These are phyloP conservation scores for Lymantria dispar DNA, from an alignment of 2,888 invertebrate genomes.

Conservation along the genomic window DNA sequence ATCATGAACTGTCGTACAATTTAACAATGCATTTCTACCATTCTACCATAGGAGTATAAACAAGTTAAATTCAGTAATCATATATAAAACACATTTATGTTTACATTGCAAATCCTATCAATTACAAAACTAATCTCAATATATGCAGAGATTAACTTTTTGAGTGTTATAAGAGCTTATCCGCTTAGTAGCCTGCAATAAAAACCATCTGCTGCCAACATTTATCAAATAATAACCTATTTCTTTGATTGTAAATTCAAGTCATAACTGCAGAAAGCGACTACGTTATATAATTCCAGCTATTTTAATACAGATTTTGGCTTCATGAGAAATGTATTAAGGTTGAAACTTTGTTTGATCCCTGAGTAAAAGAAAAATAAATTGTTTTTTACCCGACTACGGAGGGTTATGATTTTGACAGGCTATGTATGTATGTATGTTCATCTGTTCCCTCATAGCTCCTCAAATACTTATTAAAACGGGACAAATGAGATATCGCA, in stretches of 20 bases:
- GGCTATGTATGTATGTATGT: too few species aligned
- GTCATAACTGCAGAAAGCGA: slow-evolving; percentile 25
- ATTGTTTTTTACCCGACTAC: neutral
- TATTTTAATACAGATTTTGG: slow-evolving; percentile 15
- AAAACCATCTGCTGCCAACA: slow-evolving; percentile 34
- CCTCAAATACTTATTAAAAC: too few species aligned
- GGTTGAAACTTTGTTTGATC: neutral
- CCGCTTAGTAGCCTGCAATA: slow-evolving; percentile 26
- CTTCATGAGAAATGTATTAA: slow-evolving; percentile 7
- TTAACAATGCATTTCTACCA: too few species aligned
- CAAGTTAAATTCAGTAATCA: too few species aligned
- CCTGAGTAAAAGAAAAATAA: neutral
- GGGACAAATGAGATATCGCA: too few species aligned
- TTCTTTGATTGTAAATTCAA: slow-evolving; percentile 33
- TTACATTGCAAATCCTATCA: neutral
- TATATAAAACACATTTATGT: too few species aligned
- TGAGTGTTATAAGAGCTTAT: slow-evolving; percentile 32
- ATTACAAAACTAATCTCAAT: slow-evolving; percentile 11
- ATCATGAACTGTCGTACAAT: too few species aligned
- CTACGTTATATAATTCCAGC: slow-evolving; percentile 15
- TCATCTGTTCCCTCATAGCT: too few species aligned
- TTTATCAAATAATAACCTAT: slow-evolving; percentile 34
- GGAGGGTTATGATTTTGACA: too few species aligned
- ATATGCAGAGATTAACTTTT: slow-evolving; percentile 13
- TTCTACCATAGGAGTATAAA: too few species aligned